Evolutionary conservation across 2,797 vertebrate species (phyloP).

Genomic region (Nyctibius grandis): DNA sequence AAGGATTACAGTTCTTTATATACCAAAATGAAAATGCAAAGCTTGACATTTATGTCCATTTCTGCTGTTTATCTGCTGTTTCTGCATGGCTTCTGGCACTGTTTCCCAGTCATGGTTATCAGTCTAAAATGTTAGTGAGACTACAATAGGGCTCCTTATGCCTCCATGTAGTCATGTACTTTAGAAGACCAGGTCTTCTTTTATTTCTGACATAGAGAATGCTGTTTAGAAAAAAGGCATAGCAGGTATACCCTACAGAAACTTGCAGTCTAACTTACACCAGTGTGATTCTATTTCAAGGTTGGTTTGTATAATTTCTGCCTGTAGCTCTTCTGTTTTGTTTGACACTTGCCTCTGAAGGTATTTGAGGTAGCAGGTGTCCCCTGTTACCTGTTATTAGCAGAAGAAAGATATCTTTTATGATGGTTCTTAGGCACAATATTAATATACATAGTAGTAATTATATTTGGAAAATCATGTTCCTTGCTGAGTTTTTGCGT

Average conservation of each 20-base stretch:
- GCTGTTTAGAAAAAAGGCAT: background rate
- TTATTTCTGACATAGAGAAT: background rate
- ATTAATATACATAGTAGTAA: background rate
- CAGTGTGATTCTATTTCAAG: background rate
- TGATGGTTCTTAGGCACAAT: background rate
- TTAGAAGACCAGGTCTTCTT: background rate
- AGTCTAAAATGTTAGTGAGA: background rate
- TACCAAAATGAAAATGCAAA: conserved; percentile 43
- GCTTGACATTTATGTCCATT: conserved; percentile 30
- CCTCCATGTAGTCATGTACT: background rate
- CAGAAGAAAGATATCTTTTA: background rate
- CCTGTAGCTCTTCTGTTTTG: background rate
- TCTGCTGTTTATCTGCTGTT: conserved; percentile 36
- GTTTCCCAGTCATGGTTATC: background rate
- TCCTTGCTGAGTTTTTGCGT: background rate
- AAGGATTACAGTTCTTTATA: conserved; percentile 34
- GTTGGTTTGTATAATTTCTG: background rate
- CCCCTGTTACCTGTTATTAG: background rate
- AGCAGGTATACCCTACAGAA: background rate
- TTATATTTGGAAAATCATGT: background rate
- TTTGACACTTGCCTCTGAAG: background rate
- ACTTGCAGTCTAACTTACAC: background rate
- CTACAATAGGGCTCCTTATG: background rate
- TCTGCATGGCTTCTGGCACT: conserved; percentile 15
- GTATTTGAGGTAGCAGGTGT: background rate